phyloP scores from a whole-genome alignment of 2,113 vertebrate species.

The Argyrosomus japonicus region DNA sequence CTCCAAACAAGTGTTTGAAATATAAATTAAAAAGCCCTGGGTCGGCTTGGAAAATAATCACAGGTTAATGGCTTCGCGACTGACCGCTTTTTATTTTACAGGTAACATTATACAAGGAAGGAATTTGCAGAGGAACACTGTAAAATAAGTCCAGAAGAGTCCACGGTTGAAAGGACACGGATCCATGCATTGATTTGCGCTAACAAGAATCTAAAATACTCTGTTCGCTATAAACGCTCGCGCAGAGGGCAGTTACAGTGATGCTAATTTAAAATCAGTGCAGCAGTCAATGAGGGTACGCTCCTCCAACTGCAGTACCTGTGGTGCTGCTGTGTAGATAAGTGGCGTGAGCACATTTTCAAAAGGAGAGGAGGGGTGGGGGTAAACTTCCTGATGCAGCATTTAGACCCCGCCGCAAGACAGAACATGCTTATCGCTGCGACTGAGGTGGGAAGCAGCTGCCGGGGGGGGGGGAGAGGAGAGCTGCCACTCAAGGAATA shows the following conservation, averaged over 20 bases:
- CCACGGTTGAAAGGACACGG: not conserved
- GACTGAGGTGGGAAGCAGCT: slow-evolving; percentile 51
- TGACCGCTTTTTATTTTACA: slow-evolving; percentile 19
- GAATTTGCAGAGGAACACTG: slow-evolving; percentile 5
- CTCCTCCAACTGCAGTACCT: slow-evolving; percentile 26
- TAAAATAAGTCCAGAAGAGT: not conserved
- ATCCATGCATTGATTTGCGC: slow-evolving; percentile 17
- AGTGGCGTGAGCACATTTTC: slow-evolving; percentile 35
- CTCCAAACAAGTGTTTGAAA: slow-evolving; percentile 18
- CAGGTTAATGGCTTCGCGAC: slow-evolving; percentile 23
- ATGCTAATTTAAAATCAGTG: slow-evolving; percentile 65
- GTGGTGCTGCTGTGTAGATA: slow-evolving; percentile 31
- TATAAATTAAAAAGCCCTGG: not conserved
- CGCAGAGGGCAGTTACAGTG: slow-evolving; percentile 6
- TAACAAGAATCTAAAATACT: slow-evolving; percentile 29
- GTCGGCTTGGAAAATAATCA: slow-evolving; percentile 20
- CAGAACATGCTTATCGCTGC: slow-evolving; percentile 55
- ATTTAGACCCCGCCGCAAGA: slow-evolving; percentile 43
- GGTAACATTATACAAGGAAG: not conserved
- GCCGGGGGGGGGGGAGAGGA: slow-evolving; percentile 38
- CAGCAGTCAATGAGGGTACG: slow-evolving; percentile 32
- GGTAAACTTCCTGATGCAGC: slow-evolving; percentile 72
- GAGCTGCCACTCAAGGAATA: slow-evolving; percentile 67
- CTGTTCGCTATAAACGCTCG: not conserved
- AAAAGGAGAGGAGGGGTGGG: not conserved